phyloP scores from a whole-genome alignment of 2,888 invertebrate genomes.

The Alentia gelatinosa region DNA sequence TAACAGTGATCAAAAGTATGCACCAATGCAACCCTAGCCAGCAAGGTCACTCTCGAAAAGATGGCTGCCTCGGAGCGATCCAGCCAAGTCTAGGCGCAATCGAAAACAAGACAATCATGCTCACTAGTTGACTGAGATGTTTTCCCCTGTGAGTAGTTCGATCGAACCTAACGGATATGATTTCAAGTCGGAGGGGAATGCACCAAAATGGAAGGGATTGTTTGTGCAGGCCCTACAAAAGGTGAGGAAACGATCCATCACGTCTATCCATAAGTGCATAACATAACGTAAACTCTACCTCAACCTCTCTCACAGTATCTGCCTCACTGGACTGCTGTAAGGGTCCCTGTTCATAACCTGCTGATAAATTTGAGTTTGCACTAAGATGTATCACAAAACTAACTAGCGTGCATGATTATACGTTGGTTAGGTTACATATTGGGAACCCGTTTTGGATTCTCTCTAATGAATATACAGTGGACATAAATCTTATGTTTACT shows the following conservation, averaged over 20 bases:
- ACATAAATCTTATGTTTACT: no score
- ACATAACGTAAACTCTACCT: neutral
- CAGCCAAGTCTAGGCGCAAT: conserved; percentile 35
- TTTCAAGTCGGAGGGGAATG: conserved; percentile 93
- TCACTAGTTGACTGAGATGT: conserved; percentile 55
- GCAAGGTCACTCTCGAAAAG: conserved; percentile 55
- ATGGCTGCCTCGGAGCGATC: conserved; percentile 55
- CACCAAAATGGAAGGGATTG: conserved; percentile 94
- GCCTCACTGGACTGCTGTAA: no score
- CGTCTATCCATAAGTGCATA: neutral
- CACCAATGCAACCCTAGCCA: neutral
- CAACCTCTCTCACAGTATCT: no score
- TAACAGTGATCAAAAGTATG: neutral
- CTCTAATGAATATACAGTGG: no score
- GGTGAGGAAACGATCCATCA: conserved; percentile 82
- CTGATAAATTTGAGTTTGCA: no score
- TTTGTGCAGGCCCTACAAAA: conserved; percentile 92
- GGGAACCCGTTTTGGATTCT: no score
- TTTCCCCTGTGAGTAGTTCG: conserved; percentile 56
- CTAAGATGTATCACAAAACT: no score
- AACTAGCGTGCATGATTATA: no score
- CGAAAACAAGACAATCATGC: conserved; percentile 49
- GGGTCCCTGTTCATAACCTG: no score
- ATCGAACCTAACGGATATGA: conserved; percentile 83
- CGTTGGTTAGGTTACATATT: no score